Evolutionary conservation across 2,113 vertebrate species (phyloP).

Genomic region (Ciconia stormi): DNA sequence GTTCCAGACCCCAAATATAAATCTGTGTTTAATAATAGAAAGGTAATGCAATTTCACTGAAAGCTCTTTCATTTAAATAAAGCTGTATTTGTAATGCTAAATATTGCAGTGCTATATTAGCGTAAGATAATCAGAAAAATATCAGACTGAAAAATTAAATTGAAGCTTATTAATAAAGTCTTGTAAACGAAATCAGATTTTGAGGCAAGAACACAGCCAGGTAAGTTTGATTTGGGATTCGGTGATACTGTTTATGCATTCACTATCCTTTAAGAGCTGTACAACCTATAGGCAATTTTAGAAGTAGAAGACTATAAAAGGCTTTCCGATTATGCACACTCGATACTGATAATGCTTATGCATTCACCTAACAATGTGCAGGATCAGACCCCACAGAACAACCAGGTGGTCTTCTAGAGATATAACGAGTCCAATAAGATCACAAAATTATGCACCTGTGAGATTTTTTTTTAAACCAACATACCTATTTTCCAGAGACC

Average conservation of each 20-base stretch:
- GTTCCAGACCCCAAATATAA: constrained; percentile 15
- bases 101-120: neutral
- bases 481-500: neutral
- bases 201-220: neutral
- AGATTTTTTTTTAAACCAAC: neutral
- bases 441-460: neutral
- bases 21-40: constrained; percentile 18
- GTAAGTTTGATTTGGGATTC: neutral
- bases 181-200: neutral
- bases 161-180: neutral
- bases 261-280: neutral
- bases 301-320: neutral
- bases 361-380: neutral
- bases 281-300: neutral
- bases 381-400: neutral
- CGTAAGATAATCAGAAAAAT: neutral
- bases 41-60: constrained; percentile 3
- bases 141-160: neutral
- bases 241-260: neutral
- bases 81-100: neutral
- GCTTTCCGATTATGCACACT: neutral
- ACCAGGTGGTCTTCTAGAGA: neutral
- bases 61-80: constrained; percentile 16
- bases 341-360: neutral
- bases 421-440: neutral